Evolutionary conservation across 2,888 invertebrate genomes (phyloP), one percentile per base, ranked within the genome.

Genomic region (Papilio elwesi): DNA sequence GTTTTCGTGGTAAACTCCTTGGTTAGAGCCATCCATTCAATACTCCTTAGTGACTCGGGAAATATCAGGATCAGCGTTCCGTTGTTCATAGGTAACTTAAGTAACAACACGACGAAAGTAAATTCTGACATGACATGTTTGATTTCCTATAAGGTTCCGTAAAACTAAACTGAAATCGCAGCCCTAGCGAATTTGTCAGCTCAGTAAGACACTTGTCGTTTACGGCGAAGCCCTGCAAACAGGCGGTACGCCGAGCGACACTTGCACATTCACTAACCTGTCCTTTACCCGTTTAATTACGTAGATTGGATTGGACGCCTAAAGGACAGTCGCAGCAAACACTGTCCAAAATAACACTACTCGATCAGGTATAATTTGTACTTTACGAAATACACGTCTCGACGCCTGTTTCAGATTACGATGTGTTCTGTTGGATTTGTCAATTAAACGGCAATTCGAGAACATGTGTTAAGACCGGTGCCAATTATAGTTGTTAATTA

Each of bases 341-440:
- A 79, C 79, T 80, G 75, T 76, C 71, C 65, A 78, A 80, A 80
- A 80, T 78, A 82, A 78, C 76, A 26, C 4, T 26, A 77, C 77
- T 16, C 11, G 51, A 11, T 71, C 49, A 13, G 36, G 48, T 57
- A 57, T 49, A 51, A 66, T 43, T 59, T 47, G n/a, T n/a, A 38
- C 66, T 43, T 52, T 66, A 36, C 38, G 43, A 66, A 65, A 26
- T 47, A 36, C 10, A 53, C 43, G n/a, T 51, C 26, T 8, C 9
- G 36, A 59, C 52, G 49, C 52, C 15, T 55, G 38, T 15, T 49
- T 48, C 15, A 3, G 6, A 62, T 57, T 48, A 9, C 6, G n/a
- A 6, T 36, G 12, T n/a, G 12, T n/a, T 62, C 8, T 65, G 49
- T 62, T 36, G 15, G 6, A 43, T 52, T 43, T 11, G 43, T 52